Base-by-base conservation (phyloP, 2,888 invertebrate genomes). In the Terebella lapidaria region DNA sequence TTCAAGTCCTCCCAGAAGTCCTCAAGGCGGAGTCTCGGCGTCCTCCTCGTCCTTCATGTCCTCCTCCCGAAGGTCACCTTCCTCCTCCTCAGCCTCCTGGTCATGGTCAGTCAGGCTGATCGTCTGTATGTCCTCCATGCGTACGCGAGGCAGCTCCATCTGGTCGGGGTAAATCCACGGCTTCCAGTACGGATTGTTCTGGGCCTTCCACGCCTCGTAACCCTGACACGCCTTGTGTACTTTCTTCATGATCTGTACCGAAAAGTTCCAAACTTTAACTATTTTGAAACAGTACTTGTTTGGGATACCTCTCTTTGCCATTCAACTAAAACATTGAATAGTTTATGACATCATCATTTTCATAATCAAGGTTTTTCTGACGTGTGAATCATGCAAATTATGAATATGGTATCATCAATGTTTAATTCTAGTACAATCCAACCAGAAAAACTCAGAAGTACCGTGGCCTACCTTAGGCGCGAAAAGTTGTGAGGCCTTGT, bases 161-260 rank as follows among this genome's bases (percentile, higher is more conserved):
- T 93, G 91, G 74, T 93, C 92, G 0, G 93, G 92, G 78, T 86
- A 87, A 59, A 89, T 84, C 94, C 94, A 94, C 0, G 94, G 93
- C 76, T 92, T 93, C 74, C 85, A 85, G 74, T 87, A 84, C 0
- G 91, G 89, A 71, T 87, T 85, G 74, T 88, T 85, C 29, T 87
- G 86, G n/a, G 83, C 81, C 81, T 94, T 94, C 94, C 94, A 94
- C 18, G 83, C 83, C 10, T 87, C 85, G 80, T 94, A 94, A 27
- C 87, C 87, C n/a, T 87, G 82, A 15, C 90, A 88, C 0, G 93
- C 93, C 69, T 90, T 88, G 61, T 67, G 66, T 24, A 69, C 54
- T 25, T 63, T 62, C 3, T 57, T 58, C 1, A 92, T 88, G 74
- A 92, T 83, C 86, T 86, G 67, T 1, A n/a, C n/a, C n/a, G n/a